These are phyloP conservation scores for Sebastes miniatus DNA, from an alignment of 2,797 vertebrate species.

Conservation along the genomic window DNA sequence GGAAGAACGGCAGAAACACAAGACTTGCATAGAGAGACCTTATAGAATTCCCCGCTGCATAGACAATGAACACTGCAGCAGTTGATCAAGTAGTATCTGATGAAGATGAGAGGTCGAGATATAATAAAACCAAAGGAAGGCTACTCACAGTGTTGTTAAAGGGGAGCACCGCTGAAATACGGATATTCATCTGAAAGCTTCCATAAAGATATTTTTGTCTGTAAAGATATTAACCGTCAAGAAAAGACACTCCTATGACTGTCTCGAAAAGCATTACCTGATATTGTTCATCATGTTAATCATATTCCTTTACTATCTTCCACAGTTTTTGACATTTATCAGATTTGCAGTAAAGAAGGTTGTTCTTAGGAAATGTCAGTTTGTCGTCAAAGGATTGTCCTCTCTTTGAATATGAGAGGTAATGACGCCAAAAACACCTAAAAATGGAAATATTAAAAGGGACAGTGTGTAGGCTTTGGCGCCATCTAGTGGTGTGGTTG, in stretches of 20 bases:
- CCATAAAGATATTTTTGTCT: background rate
- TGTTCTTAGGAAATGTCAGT: background rate
- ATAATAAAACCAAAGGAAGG: constrained; percentile 4
- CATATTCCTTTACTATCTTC: background rate
- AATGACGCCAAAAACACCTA: background rate
- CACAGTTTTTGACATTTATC: background rate
- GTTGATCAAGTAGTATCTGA: constrained; percentile 43
- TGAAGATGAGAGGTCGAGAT: constrained; percentile 17
- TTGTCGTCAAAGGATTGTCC: background rate
- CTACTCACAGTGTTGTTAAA: constrained; percentile 30
- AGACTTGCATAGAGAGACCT: constrained; percentile 74
- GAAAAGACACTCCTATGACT: background rate
- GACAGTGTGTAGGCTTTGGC: no score
- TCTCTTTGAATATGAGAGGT: background rate
- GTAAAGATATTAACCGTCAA: background rate
- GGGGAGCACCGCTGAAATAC: constrained; percentile 17
- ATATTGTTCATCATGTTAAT: background rate
- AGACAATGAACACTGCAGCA: constrained; percentile 49
- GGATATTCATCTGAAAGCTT: background rate
- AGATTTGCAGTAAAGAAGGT: background rate
- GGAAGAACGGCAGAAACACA: constrained; percentile 40
- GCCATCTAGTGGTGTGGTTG: no score
- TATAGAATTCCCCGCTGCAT: constrained; percentile 45
- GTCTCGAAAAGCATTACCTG: background rate
- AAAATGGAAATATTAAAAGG: background rate